Conservation (phyloP, 2,797 vertebrate genomes). For the Cynopterus sphinx region DNA sequence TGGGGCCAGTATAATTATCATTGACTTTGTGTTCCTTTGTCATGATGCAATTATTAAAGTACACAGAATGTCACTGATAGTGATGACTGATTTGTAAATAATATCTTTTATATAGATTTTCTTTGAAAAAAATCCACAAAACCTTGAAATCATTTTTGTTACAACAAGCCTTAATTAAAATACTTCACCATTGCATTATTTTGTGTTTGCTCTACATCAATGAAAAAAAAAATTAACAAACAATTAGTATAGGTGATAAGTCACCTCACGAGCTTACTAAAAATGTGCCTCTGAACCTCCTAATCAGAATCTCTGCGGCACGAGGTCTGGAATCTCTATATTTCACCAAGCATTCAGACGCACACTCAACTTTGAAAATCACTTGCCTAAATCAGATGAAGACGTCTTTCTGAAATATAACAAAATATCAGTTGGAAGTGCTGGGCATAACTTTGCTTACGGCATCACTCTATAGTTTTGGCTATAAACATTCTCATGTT, state of each 20-base stretch:
- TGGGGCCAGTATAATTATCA: not conserved
- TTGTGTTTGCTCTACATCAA: not conserved
- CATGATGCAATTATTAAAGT: not conserved
- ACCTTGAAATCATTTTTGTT: not conserved
- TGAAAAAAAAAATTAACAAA: slow-evolving; percentile 14
- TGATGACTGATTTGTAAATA: not conserved
- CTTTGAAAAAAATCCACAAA: slow-evolving; percentile 30
- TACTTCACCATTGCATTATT: not conserved
- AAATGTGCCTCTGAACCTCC: not conserved
- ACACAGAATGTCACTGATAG: not conserved
- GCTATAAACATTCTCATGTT: not conserved
- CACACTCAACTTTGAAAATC: not conserved
- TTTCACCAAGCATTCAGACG: not conserved
- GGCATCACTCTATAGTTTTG: not conserved
- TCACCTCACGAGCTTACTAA: not conserved
- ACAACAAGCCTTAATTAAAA: slow-evolving; percentile 53
- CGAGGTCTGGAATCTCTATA: not conserved
- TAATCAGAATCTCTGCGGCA: not conserved
- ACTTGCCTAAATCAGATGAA: not conserved
- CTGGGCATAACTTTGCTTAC: not conserved
- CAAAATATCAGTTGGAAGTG: not conserved
- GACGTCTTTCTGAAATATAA: not conserved
- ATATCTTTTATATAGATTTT: not conserved
- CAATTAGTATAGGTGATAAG: not conserved
- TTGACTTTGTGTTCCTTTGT: not conserved